Conservation (phyloP, 2,888 invertebrate genomes). For the Augiades crinisus region DNA sequence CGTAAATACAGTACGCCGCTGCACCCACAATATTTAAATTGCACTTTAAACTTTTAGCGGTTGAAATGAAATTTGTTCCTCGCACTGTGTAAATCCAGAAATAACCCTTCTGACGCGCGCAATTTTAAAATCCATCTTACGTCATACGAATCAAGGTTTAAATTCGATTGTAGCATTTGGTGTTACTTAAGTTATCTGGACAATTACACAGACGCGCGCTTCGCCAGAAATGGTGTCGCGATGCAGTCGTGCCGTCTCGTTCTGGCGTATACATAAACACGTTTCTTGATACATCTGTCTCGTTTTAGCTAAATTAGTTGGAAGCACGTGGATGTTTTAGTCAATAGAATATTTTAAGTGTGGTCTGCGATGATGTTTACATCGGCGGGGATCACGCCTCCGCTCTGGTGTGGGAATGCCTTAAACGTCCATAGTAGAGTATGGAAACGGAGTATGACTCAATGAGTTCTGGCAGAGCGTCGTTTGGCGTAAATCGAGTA, state of each 20-base stretch:
- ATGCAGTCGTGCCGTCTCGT: constrained; percentile 51
- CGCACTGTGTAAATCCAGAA: constrained; percentile 55
- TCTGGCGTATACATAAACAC: constrained; percentile 34
- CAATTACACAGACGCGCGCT: constrained; percentile 38
- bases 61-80: constrained; percentile 73
- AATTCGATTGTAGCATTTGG: constrained; percentile 19
- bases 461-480: constrained; percentile 12
- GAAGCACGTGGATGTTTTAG: constrained; percentile 43
- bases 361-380: constrained; percentile 37
- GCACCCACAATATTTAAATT: constrained; percentile 58
- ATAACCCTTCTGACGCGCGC: constrained; percentile 44
- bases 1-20: constrained; percentile 41
- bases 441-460: constrained; percentile 13
- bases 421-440: constrained; percentile 20
- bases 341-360: constrained; percentile 49
- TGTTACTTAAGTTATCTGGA: constrained; percentile 38
- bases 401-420: constrained; percentile 19
- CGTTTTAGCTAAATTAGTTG: constrained; percentile 45
- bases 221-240: constrained; percentile 70
- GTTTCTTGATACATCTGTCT: constrained; percentile 36
- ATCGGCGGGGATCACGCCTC: constrained; percentile 19
- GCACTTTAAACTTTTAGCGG: constrained; percentile 67
- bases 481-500: constrained; percentile 8
- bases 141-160: constrained; percentile 9
- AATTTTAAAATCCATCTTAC: constrained; percentile 34